Conservation (phyloP, 2,888 invertebrate genomes). For the Plebejus melissa region DNA sequence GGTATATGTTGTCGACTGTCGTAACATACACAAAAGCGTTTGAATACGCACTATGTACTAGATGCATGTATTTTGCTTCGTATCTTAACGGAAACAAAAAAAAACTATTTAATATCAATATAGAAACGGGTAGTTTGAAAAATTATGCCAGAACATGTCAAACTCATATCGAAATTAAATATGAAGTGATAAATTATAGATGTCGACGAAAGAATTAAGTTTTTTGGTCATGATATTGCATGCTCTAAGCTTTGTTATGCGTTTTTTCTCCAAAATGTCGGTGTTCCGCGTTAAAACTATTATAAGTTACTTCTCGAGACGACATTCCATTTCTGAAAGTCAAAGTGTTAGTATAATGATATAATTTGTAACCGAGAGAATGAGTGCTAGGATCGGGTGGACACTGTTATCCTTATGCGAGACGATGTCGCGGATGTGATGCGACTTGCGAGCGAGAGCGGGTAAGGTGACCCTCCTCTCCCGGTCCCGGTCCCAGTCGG, state of each 20-base stretch:
- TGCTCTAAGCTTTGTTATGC: constrained; percentile 57
- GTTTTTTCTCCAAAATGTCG: constrained; percentile 59
- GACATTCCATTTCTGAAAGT: constrained; percentile 41
- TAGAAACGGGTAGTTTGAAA: constrained; percentile 31
- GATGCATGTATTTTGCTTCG: constrained; percentile 35
- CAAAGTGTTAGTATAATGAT: constrained; percentile 51
- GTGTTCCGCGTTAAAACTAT: constrained; percentile 59
- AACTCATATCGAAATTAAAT: neutral
- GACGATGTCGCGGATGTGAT: constrained; percentile 44
- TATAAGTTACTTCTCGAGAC: constrained; percentile 50
- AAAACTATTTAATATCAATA: neutral
- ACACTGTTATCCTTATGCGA: constrained; percentile 56
- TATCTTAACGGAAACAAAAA: neutral
- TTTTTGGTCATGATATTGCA: constrained; percentile 59
- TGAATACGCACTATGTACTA: constrained; percentile 24
- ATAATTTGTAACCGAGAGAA: constrained; percentile 30
- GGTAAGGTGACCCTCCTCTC: constrained; percentile 43
- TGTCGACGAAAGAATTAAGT: neutral
- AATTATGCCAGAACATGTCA: constrained; percentile 2
- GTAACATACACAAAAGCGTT: constrained; percentile 12
- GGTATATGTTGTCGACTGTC: neutral
- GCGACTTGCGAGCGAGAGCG: constrained; percentile 46
- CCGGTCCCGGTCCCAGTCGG: constrained; percentile 42
- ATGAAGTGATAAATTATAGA: neutral
- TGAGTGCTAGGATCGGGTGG: constrained; percentile 61